Conservation (phyloP, 2,888 invertebrate species). For the Petrolisthes manimaculis region DNA sequence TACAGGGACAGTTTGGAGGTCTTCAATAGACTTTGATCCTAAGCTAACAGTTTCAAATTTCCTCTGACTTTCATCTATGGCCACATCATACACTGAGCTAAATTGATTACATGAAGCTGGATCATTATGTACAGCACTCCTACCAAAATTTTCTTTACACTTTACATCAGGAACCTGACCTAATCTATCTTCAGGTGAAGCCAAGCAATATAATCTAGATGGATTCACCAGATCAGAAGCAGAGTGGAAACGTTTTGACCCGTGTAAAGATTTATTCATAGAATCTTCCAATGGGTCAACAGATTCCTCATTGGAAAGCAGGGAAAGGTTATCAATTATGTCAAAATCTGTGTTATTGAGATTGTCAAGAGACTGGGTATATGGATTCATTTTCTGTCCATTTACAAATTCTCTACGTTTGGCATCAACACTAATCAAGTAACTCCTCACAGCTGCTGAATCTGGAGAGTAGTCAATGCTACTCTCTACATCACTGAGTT, state of each 20-base stretch:
- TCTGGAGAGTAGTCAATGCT: background rate
- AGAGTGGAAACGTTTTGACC: background rate
- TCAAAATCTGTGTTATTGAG: slow-evolving; percentile 10
- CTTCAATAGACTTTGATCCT: background rate
- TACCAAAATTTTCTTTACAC: background rate
- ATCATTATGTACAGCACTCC: background rate
- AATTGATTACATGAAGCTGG: background rate
- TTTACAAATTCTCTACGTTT: too few relatives aligned
- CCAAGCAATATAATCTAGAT: background rate
- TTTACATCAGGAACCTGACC: background rate
- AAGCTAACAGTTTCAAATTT: background rate
- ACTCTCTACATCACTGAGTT: background rate
- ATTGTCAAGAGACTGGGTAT: background rate
- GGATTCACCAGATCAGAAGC: background rate
- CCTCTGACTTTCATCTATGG: background rate
- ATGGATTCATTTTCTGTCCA: background rate
- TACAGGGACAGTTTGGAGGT: background rate
- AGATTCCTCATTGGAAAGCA: slow-evolving; percentile 46
- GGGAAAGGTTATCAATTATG: slow-evolving; percentile 34
- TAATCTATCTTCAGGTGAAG: background rate
- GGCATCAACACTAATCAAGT: background rate
- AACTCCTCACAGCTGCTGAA: background rate
- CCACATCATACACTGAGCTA: background rate
- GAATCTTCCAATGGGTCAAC: slow-evolving; percentile 28
- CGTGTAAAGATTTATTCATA: background rate